A percentile compares a stretch with the other conserved stretches of the same genome.
Conservation (phyloP, 2,797 vertebrate genomes). For the Lithobates sylvaticus region DNA sequence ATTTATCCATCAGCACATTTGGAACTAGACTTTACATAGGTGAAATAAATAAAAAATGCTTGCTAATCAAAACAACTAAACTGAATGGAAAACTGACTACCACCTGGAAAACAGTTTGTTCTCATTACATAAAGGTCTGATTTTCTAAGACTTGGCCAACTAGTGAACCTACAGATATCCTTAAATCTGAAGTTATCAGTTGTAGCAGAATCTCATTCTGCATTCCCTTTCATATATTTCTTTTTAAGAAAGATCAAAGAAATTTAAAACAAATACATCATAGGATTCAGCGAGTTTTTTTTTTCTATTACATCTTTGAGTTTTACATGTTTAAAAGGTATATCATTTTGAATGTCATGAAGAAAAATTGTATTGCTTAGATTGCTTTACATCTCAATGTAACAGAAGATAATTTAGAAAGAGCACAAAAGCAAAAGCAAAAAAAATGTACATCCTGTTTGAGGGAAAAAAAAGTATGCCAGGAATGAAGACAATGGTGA, state of each 20-base stretch:
- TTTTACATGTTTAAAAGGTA: background rate
- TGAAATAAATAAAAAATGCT: background rate
- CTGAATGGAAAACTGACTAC: background rate
- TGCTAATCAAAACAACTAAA: background rate
- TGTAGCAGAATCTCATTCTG: background rate
- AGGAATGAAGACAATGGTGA: no score
- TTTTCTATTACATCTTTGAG: background rate
- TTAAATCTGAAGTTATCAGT: background rate
- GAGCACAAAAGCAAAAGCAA: no score
- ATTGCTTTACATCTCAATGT: no score
- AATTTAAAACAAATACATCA: conserved; percentile 6
- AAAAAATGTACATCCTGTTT: no score
- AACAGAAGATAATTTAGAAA: no score
- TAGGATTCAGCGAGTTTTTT: background rate
- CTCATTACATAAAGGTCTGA: background rate
- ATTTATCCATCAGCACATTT: background rate
- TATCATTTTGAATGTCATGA: background rate
- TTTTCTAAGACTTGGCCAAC: background rate
- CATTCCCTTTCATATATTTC: conserved; percentile 25
- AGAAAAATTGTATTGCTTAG: no score
- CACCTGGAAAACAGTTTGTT: background rate
- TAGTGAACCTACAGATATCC: conserved; percentile 1
- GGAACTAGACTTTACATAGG: background rate
- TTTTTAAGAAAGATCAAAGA: conserved; percentile 9
- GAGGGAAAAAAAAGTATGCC: no score